Conservation (phyloP, 2,888 invertebrate species). For the Microdon myrmicae region DNA sequence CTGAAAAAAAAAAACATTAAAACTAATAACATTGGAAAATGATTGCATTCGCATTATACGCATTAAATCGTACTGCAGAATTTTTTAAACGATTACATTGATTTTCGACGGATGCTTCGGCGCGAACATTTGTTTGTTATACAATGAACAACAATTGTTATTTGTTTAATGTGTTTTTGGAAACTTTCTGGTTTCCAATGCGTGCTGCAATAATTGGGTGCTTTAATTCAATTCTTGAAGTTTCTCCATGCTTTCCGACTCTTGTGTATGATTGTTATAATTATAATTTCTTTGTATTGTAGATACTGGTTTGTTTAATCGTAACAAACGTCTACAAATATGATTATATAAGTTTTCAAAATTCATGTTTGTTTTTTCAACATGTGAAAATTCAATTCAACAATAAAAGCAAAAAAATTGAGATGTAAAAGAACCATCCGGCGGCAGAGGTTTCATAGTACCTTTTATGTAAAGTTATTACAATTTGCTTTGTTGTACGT, state of each 20-base stretch:
- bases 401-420: constrained; percentile 15
- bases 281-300: too few species aligned
- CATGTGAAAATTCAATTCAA: constrained; percentile 28
- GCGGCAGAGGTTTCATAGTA: too few species aligned
- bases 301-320: neutral
- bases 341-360: constrained; percentile 31
- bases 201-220: too few species aligned
- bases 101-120: constrained; percentile 16
- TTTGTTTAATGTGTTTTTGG: constrained; percentile 21
- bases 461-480: too few species aligned
- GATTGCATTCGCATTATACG: constrained; percentile 22
- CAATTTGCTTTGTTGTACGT: neutral
- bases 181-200: constrained; percentile 13
- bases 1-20: constrained; percentile 22
- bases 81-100: constrained; percentile 19
- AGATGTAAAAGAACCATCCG: constrained; percentile 19
- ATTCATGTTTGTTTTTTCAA: constrained; percentile 6
- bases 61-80: constrained; percentile 41
- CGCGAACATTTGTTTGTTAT: constrained; percentile 12
- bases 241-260: too few species aligned
- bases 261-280: neutral
- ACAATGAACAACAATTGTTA: constrained; percentile 24
- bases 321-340: constrained; percentile 20
- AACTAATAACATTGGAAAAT: constrained; percentile 44
- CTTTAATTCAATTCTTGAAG: too few species aligned